Evolutionary conservation across 2,888 invertebrate genomes (phyloP).

Genomic region (Orthosia incerta): DNA sequence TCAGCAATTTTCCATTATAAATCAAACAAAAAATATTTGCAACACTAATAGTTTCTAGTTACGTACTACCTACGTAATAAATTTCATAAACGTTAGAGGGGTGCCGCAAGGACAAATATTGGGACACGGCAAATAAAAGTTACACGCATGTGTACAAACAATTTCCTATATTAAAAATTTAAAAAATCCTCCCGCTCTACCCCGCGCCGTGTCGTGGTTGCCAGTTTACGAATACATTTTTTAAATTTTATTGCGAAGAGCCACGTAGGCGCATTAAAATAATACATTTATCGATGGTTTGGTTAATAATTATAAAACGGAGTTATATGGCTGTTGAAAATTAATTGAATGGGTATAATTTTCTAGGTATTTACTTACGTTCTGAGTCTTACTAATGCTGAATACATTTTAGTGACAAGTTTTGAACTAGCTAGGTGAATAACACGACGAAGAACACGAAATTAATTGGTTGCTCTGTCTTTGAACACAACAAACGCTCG

Average conservation of each 20-base stretch:
- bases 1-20: conserved; percentile 24
- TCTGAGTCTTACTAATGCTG: neutral
- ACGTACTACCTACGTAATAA: neutral
- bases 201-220: neutral
- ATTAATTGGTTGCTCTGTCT: conserved; percentile 2
- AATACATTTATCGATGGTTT: neutral
- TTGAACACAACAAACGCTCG: neutral
- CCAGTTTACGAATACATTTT: conserved; percentile 8
- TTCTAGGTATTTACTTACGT: neutral
- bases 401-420: neutral
- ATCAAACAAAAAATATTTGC: conserved; percentile 16
- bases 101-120: neutral
- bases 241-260: neutral
- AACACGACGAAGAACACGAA: neutral
- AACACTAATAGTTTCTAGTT: neutral
- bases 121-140: conserved; percentile 3
- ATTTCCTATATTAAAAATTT: neutral
- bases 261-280: neutral
- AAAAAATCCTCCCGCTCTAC: neutral
- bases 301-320: neutral
- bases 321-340: neutral
- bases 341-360: neutral
- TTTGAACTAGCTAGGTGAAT: neutral
- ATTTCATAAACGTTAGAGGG: neutral
- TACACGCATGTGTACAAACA: conserved; percentile 2